These are phyloP conservation scores for Numenius phaeopus DNA, from an alignment of 2,797 vertebrate species.

Conservation along the genomic window DNA sequence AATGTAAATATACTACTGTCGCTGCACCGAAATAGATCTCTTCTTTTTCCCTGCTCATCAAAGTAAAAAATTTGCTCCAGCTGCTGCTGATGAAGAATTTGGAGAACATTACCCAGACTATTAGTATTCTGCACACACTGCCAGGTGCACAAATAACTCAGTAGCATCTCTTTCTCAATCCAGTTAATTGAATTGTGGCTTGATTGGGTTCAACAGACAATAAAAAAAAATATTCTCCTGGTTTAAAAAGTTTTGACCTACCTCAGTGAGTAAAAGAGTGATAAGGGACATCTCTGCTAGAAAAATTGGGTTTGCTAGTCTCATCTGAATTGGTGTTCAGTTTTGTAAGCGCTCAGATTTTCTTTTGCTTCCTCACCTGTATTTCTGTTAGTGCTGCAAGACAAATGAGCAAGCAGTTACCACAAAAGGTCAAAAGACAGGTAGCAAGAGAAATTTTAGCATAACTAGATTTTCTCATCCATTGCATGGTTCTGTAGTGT, in stretches of 20 bases:
- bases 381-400: background rate
- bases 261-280: background rate
- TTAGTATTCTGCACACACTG: constrained; percentile 5
- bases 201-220: constrained; percentile 24
- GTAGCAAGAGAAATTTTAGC: background rate
- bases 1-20: constrained; percentile 56
- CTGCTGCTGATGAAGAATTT: constrained; percentile 51
- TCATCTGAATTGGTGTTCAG: background rate
- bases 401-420: constrained; percentile 24
- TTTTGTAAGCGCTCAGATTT: background rate
- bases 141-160: constrained; percentile 40
- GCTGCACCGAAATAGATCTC: constrained; percentile 27
- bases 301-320: background rate
- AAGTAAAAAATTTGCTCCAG: constrained; percentile 59
- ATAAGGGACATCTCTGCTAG: background rate
- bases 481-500: background rate
- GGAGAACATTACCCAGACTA: constrained; percentile 2
- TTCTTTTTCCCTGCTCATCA: constrained; percentile 35
- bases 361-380: background rate
- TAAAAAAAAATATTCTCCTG: background rate
- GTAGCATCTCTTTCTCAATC: background rate
- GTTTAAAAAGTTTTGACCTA: constrained; percentile 5
- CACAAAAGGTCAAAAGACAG: constrained; percentile 32
- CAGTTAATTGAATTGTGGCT: constrained; percentile 34
- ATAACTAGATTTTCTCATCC: background rate